A percentile compares a stretch with the other conserved stretches of the same genome.
Conservation (phyloP, 1,140 invertebrate species). For the Zaprionus ornatus region DNA sequence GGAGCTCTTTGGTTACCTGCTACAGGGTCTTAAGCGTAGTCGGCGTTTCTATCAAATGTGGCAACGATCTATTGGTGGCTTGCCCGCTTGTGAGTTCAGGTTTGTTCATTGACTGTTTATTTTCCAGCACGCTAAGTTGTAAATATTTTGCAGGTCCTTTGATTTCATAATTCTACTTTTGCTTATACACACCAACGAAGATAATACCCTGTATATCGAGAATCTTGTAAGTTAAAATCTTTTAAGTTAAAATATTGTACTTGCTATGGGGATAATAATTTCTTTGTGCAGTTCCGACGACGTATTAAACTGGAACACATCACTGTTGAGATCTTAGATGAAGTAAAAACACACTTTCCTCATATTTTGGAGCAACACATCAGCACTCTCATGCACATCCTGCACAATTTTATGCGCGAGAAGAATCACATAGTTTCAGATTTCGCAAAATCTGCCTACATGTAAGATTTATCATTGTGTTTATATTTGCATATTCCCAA, state of each 20-base stretch:
- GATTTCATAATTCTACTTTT: slow-evolving; percentile 84
- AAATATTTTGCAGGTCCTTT: slow-evolving; percentile 70
- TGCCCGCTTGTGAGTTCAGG: slow-evolving; percentile 55
- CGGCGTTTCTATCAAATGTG: slow-evolving; percentile 74
- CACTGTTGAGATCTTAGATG: slow-evolving; percentile 78
- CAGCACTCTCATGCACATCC: slow-evolving; percentile 80
- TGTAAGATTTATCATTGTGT: slow-evolving; percentile 22
- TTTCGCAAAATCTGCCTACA: slow-evolving; percentile 70
- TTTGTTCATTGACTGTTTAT: slow-evolving; percentile 8
- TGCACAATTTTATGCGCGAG: slow-evolving; percentile 76
- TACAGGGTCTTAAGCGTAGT: slow-evolving; percentile 67
- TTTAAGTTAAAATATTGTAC: slow-evolving; percentile 28
- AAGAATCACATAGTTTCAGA: slow-evolving; percentile 67
- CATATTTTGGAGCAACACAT: slow-evolving; percentile 83
- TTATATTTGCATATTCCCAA: not conserved
- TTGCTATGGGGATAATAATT: not conserved
- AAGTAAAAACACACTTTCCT: slow-evolving; percentile 74
- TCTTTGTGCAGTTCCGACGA: slow-evolving; percentile 62
- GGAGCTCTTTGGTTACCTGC: slow-evolving; percentile 66
- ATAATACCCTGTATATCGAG: slow-evolving; percentile 81
- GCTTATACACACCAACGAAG: slow-evolving; percentile 80
- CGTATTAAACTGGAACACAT: slow-evolving; percentile 83
- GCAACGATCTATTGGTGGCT: slow-evolving; percentile 58
- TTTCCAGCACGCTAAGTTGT: not conserved
- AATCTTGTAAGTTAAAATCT: slow-evolving; percentile 70